A percentile compares a stretch with the other conserved stretches of the same genome.
Evolutionary conservation across 2,113 vertebrate genomes (phyloP).

Genomic region (Gallinago media): DNA sequence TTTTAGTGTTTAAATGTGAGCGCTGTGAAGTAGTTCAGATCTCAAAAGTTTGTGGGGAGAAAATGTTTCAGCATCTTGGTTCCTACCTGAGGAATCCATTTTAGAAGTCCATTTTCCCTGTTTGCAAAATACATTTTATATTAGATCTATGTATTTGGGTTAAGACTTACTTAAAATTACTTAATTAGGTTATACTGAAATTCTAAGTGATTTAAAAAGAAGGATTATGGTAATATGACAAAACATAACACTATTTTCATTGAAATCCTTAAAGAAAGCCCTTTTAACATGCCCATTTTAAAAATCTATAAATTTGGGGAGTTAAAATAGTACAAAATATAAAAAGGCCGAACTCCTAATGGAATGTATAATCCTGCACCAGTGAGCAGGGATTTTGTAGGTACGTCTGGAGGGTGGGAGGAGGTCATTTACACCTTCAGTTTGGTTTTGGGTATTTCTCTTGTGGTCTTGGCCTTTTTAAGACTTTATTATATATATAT

Average conservation of each 20-base stretch:
- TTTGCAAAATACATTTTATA: slow-evolving; percentile 63
- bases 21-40: slow-evolving; percentile 28
- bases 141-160: slow-evolving; percentile 65
- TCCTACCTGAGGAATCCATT: slow-evolving; percentile 68
- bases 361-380: slow-evolving; percentile 25
- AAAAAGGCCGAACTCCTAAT: slow-evolving; percentile 16
- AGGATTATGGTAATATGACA: slow-evolving; percentile 64
- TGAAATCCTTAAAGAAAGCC: slow-evolving; percentile 62
- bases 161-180: slow-evolving; percentile 72
- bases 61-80: slow-evolving; percentile 47
- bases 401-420: slow-evolving; percentile 33
- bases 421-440: slow-evolving; percentile 49
- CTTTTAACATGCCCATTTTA: slow-evolving; percentile 53
- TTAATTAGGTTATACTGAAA: slow-evolving; percentile 70
- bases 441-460: slow-evolving; percentile 36
- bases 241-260: slow-evolving; percentile 67
- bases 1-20: slow-evolving; percentile 31
- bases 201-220: slow-evolving; percentile 71
- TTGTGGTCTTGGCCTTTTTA: neutral
- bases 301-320: slow-evolving; percentile 56
- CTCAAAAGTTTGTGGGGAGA: slow-evolving; percentile 50
- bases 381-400: slow-evolving; percentile 51
- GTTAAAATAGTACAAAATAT: slow-evolving; percentile 55
- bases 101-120: slow-evolving; percentile 56
- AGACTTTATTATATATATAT: neutral